Evolutionary conservation across 2,113 vertebrate genomes (phyloP), one percentile per base, ranked within the genome.

Genomic region (Tor tambroides): DNA sequence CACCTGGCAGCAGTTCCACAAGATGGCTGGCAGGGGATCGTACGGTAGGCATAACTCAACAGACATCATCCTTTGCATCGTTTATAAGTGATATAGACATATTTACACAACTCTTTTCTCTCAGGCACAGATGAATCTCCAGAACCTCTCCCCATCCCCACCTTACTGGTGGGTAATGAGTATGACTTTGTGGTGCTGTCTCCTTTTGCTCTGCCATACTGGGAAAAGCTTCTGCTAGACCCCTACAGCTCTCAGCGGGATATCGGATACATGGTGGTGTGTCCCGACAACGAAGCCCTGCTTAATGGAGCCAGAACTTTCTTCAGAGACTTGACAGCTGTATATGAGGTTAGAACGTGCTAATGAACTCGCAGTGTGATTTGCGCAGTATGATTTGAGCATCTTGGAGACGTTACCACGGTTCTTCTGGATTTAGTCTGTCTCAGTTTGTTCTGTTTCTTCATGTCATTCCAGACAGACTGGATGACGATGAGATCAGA

Each of bases 1-100:
- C 80, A 99, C 98, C 46, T 99, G 98, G 98, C 98, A 99, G 86
- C 98, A 99, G 90, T 99, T 99, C 90, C 98, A 99, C 95, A 99
- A 99, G 91, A 99, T 99, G 97, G 98, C 98, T 90, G 98, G 98
- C 87, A 97, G 98, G 88, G 98, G 98, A 90, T 98, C 98, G 80
- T 99, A 99, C 0, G 98, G 98, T 99, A 96, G 96, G 91, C 28
- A 19, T 82, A 51, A 71, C 28, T 11, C 21, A 19, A n/a, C 10
- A 23, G 0, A 74, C 28, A 69, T 19, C 46, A 41, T 17, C 32
- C 12, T 41, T 9, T 19, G 19, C 35, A 38, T 54, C 49, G 4
- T 67, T 6, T 51, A 21, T 21, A 11, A 30, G 19, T 26, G 21
- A 14, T 41, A n/a, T 2, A 28, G 28, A 30, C 23, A 1, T 67